These are phyloP conservation scores for Aphelocoma californica DNA, from an alignment of 2,797 vertebrate species.

Conservation along the genomic window DNA sequence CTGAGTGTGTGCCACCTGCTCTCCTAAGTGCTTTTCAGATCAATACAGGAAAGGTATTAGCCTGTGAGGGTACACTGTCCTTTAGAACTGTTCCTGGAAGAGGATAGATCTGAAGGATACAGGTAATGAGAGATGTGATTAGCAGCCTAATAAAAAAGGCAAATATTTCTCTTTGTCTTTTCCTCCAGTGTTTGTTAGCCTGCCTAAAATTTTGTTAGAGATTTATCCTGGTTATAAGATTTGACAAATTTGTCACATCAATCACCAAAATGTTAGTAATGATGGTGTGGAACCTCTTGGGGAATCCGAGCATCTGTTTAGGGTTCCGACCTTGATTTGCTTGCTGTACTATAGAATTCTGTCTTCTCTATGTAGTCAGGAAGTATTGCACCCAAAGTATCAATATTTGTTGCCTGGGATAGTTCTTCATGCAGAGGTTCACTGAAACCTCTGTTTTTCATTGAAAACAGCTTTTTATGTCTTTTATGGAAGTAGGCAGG, in stretches of 20 bases:
- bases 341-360: not conserved
- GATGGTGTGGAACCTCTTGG: not conserved
- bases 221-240: not conserved
- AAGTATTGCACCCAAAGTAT: not conserved
- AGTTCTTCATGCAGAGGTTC: not conserved
- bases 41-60: not conserved
- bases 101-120: not conserved
- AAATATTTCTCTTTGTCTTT: not conserved
- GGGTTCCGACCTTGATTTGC: not conserved
- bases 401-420: not conserved
- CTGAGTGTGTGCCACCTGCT: not conserved
- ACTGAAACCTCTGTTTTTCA: not conserved
- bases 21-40: slow-evolving; percentile 41
- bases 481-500: not conserved
- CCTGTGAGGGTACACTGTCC: not conserved
- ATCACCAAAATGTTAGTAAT: not conserved
- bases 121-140: not conserved
- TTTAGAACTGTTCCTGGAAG: not conserved
- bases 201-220: not conserved
- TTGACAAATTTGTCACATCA: not conserved
- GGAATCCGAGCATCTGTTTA: not conserved
- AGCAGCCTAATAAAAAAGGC: not conserved
- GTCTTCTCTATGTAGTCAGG: not conserved
- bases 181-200: not conserved
- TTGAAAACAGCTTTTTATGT: not conserved